Evolutionary conservation across 2,113 vertebrate genomes (phyloP).

Genomic region (Tachysurus fulvidraco): DNA sequence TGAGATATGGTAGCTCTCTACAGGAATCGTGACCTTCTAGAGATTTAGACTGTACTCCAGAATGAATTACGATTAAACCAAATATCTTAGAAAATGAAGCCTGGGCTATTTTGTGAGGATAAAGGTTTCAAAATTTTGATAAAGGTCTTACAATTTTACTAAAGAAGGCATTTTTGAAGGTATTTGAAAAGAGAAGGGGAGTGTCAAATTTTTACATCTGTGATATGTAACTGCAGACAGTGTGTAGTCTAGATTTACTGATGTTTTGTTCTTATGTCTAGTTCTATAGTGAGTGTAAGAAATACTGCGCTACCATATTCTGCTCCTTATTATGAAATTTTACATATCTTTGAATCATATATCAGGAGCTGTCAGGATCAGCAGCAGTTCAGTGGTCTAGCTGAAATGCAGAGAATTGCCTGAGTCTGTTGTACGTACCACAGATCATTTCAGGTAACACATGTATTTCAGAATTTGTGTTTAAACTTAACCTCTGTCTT

Average conservation of each 20-base stretch:
- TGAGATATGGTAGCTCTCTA: not conserved
- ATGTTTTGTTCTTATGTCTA: not conserved
- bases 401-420: slow-evolving; percentile 3
- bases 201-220: slow-evolving; percentile 6
- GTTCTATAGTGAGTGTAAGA: not conserved
- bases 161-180: not conserved
- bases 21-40: slow-evolving; percentile 8
- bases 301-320: not conserved
- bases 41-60: not conserved
- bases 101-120: not conserved
- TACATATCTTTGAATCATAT: slow-evolving; percentile 15
- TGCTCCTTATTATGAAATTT: slow-evolving; percentile 17
- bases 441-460: not conserved
- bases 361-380: slow-evolving; percentile 5
- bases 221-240: not conserved
- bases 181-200: not conserved
- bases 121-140: not conserved
- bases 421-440: not conserved
- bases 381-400: not conserved
- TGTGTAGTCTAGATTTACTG: not conserved
- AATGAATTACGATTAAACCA: slow-evolving; percentile 9
- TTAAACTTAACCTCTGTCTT: not conserved
- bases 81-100: not conserved
- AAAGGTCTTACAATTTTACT: not conserved
- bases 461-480: not conserved